phyloP scores from a whole-genome alignment of 2,888 invertebrate genomes.

The Drosophila macrospina region DNA sequence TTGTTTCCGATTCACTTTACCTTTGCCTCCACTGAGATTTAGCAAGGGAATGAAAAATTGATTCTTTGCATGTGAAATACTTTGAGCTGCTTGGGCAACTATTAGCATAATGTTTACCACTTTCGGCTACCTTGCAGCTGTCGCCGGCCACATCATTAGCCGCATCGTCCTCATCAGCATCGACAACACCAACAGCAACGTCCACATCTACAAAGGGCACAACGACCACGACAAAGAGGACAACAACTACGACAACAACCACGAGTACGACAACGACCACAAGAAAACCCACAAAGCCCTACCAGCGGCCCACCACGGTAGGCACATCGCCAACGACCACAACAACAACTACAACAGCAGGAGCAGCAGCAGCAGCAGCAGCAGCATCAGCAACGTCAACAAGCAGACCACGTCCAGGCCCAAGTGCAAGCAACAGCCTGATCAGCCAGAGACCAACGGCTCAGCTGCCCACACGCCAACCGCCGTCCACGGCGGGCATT shows the following conservation, averaged over 20 bases:
- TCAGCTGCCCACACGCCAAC: conserved; percentile 61
- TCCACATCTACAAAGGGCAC: conserved; percentile 58
- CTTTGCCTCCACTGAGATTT: conserved; percentile 59
- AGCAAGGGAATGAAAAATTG: conserved; percentile 82
- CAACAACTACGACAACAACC: conserved; percentile 63
- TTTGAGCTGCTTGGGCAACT: conserved; percentile 60
- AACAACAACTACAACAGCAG: conserved; percentile 57
- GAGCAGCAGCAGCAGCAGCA: conserved; percentile 60
- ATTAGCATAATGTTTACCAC: conserved; percentile 79
- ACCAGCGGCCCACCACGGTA: conserved; percentile 68
- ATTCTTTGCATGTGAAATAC: conserved; percentile 80
- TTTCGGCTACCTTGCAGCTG: conserved; percentile 75
- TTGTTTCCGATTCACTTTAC: neutral
- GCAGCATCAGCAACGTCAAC: conserved; percentile 65
- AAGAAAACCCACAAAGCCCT: conserved; percentile 62
- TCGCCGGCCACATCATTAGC: conserved; percentile 80
- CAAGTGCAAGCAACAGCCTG: conserved; percentile 44
- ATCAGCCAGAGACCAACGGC: conserved; percentile 33
- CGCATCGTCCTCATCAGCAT: conserved; percentile 63
- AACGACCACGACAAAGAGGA: conserved; percentile 61
- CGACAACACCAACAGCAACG: conserved; percentile 58
- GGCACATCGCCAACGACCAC: conserved; percentile 56
- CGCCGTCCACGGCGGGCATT: conserved; percentile 75
- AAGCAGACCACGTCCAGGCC: conserved; percentile 43
- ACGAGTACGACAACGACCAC: conserved; percentile 59